These are phyloP conservation scores for Anguilla anguilla DNA, from an alignment of 2,797 vertebrate species.

Conservation along the genomic window DNA sequence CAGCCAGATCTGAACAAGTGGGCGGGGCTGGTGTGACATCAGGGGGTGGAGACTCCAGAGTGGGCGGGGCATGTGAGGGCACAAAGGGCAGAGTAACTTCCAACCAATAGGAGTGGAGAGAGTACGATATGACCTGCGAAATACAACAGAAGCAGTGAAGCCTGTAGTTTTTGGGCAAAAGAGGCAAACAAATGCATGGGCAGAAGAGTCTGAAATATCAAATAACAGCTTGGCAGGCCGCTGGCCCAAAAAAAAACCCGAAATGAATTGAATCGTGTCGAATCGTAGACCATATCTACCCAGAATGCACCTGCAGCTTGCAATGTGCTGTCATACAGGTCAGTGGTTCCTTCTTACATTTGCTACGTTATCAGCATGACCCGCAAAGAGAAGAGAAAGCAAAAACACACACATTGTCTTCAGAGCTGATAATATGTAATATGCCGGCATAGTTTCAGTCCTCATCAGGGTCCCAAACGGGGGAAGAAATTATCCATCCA, in stretches of 20 bases:
- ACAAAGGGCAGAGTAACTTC: neutral
- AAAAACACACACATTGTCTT: neutral
- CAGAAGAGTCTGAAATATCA: neutral
- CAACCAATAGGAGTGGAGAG: neutral
- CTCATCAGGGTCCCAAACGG: neutral
- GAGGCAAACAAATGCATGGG: neutral
- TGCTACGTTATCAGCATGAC: neutral
- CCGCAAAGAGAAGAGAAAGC: neutral
- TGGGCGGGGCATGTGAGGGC: neutral
- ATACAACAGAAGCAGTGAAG: neutral
- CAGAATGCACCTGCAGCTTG: neutral
- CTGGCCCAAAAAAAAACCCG: neutral
- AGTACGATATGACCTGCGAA: neutral
- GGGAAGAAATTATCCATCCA: neutral
- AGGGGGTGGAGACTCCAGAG: neutral
- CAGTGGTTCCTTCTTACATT: neutral
- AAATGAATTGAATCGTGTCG: neutral
- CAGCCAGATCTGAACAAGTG: neutral
- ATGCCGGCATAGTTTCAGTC: neutral
- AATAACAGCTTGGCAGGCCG: neutral
- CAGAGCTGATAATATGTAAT: neutral
- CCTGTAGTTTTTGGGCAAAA: neutral
- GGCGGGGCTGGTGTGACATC: neutral
- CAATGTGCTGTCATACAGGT: neutral
- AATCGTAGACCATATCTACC: neutral